A percentile compares a stretch with the other conserved stretches of the same genome.
Evolutionary conservation across 1,140 invertebrate genomes (phyloP).

Genomic region (Drosophila aff.): DNA sequence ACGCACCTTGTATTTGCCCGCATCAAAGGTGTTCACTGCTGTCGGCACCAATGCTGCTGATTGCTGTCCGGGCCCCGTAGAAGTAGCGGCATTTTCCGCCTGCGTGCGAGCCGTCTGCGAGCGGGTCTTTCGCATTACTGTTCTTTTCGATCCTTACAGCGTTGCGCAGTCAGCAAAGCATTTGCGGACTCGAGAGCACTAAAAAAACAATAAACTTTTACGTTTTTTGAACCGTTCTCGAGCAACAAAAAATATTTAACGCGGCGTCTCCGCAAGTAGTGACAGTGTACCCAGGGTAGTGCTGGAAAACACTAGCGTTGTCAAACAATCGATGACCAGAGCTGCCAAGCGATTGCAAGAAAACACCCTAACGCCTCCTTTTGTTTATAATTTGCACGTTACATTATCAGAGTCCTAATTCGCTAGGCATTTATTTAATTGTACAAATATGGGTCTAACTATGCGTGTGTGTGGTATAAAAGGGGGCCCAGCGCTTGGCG

Average conservation of each 20-base stretch:
- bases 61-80: slow-evolving; percentile 51
- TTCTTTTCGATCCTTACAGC: slow-evolving; percentile 42
- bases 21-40: slow-evolving; percentile 63
- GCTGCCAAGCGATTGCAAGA: background rate
- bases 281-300: slow-evolving; percentile 7
- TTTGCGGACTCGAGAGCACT: slow-evolving; percentile 40
- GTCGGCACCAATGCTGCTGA: slow-evolving; percentile 50
- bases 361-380: slow-evolving; percentile 17
- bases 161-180: slow-evolving; percentile 41
- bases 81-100: slow-evolving; percentile 80
- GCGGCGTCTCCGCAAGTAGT: slow-evolving; percentile 29
- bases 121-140: slow-evolving; percentile 83
- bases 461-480: slow-evolving; percentile 54
- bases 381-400: slow-evolving; percentile 10
- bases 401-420: slow-evolving; percentile 42
- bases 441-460: slow-evolving; percentile 78
- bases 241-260: slow-evolving; percentile 35
- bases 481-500: slow-evolving; percentile 59
- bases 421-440: slow-evolving; percentile 73
- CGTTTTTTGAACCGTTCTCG: slow-evolving; percentile 34
- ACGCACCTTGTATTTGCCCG: slow-evolving; percentile 64
- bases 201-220: slow-evolving; percentile 32
- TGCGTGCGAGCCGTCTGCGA: slow-evolving; percentile 81
- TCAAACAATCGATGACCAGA: slow-evolving; percentile 33
- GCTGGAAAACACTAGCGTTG: slow-evolving; percentile 10